These are phyloP conservation scores for Ferdinandea cuprea DNA, from an alignment of 2,888 invertebrate species.

Conservation along the genomic window DNA sequence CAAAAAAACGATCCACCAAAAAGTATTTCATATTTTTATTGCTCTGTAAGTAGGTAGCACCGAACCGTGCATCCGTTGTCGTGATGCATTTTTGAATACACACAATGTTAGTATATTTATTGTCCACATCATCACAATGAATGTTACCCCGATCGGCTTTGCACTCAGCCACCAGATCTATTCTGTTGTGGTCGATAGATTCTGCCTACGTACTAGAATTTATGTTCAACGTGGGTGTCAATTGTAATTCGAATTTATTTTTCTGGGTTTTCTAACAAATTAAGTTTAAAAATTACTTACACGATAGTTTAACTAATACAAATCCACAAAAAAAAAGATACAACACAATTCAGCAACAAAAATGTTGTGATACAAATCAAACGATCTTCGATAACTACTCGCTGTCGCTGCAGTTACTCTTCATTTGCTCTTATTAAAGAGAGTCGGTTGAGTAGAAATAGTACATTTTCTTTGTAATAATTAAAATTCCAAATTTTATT, in stretches of 20 bases:
- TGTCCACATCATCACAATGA: conserved; percentile 69
- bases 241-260: conserved; percentile 11
- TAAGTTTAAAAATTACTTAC: too few species aligned
- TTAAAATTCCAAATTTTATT: conserved; percentile 15
- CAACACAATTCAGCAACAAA: conserved; percentile 30
- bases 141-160: conserved; percentile 24
- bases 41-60: conserved; percentile 14
- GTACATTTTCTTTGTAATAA: conserved; percentile 49
- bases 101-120: conserved; percentile 18
- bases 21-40: conserved; percentile 1
- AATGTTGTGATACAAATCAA: conserved; percentile 45
- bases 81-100: conserved; percentile 12
- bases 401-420: conserved; percentile 10
- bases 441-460: conserved; percentile 25
- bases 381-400: conserved; percentile 9
- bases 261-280: conserved; percentile 1
- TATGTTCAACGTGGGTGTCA: conserved; percentile 25
- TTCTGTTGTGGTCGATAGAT: conserved; percentile 44
- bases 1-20: conserved; percentile 6
- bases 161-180: conserved; percentile 34
- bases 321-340: conserved; percentile 26
- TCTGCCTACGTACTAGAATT: not conserved
- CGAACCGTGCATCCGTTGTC: conserved; percentile 21
- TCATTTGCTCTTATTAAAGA: conserved; percentile 36
- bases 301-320: too few species aligned